Percentiles rank a stretch among this genome's conserved stretches.
These are phyloP conservation scores for Molothrus ater DNA, from an alignment of 2,797 vertebrate species.

Conservation along the genomic window DNA sequence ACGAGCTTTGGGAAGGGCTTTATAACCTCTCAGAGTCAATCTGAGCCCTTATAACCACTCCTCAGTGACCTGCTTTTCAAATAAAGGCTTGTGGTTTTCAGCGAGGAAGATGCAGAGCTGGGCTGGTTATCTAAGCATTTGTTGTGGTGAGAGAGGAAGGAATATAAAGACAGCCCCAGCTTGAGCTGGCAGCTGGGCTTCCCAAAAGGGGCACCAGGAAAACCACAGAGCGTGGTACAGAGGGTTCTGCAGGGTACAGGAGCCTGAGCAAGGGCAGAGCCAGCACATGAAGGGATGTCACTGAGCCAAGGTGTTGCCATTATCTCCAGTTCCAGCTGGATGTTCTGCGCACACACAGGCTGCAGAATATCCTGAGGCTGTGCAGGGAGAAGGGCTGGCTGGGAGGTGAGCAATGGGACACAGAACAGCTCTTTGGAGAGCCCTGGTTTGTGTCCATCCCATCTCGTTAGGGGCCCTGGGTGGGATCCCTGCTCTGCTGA, in stretches of 20 bases:
- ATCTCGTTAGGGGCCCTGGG: background rate
- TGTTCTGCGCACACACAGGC: accelerated
- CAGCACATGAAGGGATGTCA: accelerated
- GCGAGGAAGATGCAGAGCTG: background rate
- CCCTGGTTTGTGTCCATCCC: background rate
- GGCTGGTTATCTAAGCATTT: background rate
- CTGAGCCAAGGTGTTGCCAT: background rate
- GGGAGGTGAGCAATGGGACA: background rate
- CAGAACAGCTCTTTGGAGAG: background rate
- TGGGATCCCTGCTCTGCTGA: background rate
- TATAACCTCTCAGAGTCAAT: conserved; percentile 35
- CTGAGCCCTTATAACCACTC: background rate
- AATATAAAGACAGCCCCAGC: background rate
- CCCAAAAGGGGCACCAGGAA: background rate
- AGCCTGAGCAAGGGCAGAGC: background rate
- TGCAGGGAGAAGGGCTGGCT: background rate
- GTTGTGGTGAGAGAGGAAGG: background rate
- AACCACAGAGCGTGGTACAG: accelerated
- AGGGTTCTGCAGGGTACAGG: background rate
- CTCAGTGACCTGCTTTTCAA: conserved; percentile 7
- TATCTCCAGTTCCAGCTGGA: background rate
- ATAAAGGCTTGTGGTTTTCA: background rate
- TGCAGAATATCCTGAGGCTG: background rate
- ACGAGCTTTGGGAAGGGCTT: conserved; percentile 17
- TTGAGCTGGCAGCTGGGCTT: background rate